A percentile compares a stretch with the other conserved stretches of the same genome.
phyloP scores from a whole-genome alignment of 2,888 invertebrate genomes.

The Athripsodes cinereus region DNA sequence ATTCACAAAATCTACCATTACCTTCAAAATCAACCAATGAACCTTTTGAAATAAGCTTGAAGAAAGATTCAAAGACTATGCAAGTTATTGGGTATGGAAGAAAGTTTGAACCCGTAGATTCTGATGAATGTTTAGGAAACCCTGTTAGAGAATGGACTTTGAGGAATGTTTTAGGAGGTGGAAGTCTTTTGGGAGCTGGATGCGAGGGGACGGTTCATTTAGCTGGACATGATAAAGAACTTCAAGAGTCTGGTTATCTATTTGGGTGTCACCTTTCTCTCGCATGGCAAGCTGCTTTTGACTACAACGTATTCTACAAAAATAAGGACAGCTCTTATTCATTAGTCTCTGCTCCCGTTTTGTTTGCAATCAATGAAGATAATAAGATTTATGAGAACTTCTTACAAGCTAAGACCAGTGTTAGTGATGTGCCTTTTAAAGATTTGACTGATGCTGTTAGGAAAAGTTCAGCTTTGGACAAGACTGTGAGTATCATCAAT shows the following conservation, averaged over 20 bases:
- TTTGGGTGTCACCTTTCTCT: slow-evolving; percentile 74
- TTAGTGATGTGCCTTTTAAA: slow-evolving; percentile 11
- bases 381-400: slow-evolving; percentile 52
- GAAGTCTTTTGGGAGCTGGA: slow-evolving; percentile 60
- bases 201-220: slow-evolving; percentile 75
- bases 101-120: slow-evolving; percentile 32
- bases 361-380: slow-evolving; percentile 73
- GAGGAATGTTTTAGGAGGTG: slow-evolving; percentile 65
- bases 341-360: slow-evolving; percentile 74
- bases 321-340: slow-evolving; percentile 44
- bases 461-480: slow-evolving; percentile 19
- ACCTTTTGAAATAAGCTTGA: neutral
- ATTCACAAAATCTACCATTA: slow-evolving; percentile 66
- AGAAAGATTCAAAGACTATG: slow-evolving; percentile 14
- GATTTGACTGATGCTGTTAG: slow-evolving; percentile 10
- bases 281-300: slow-evolving; percentile 31
- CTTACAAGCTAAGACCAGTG: slow-evolving; percentile 1
- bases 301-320: slow-evolving; percentile 10
- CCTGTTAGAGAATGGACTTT: slow-evolving; percentile 66
- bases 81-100: slow-evolving; percentile 17
- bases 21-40: slow-evolving; percentile 53
- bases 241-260: slow-evolving; percentile 67
- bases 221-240: slow-evolving; percentile 57
- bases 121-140: slow-evolving; percentile 44
- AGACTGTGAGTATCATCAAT: slow-evolving; percentile 16